Percentiles rank a stretch among this genome's conserved stretches.
phyloP scores from a whole-genome alignment of 35 echinoderm and acorn worm species.

The Hemicentrotus pulcherrimus region DNA sequence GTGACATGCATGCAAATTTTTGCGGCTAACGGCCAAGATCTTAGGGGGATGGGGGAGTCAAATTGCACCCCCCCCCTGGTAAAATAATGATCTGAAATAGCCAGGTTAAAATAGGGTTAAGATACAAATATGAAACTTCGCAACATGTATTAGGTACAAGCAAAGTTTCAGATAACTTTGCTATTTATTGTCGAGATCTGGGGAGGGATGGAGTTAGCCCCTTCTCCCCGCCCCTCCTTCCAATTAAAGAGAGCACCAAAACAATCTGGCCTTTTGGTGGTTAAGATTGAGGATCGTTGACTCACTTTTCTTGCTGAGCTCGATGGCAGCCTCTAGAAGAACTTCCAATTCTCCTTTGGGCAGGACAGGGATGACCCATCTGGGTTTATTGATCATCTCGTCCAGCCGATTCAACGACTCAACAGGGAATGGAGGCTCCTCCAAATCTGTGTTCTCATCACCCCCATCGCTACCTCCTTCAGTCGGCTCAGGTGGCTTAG shows the following conservation, averaged over 20 bases:
- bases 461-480: conserved; percentile 60
- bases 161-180: too few species aligned
- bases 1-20: too few species aligned
- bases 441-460: conserved; percentile 71
- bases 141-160: too few species aligned
- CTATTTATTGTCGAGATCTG: too few species aligned
- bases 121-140: too few species aligned
- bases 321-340: conserved; percentile 89
- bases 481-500: conserved; percentile 23
- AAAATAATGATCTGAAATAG: too few species aligned
- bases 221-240: background rate
- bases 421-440: conserved; percentile 88
- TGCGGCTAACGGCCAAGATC: too few species aligned
- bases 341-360: conserved; percentile 98
- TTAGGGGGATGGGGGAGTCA: too few species aligned
- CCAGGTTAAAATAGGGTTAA: too few species aligned
- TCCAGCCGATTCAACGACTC: conserved; percentile 82
- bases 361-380: conserved; percentile 96
- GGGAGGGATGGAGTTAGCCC: too few species aligned
- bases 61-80: too few species aligned
- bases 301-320: conserved; percentile 91
- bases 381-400: conserved; percentile 97
- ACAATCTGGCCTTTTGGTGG: background rate
- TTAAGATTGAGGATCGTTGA: background rate
- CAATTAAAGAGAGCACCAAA: background rate